phyloP scores from a whole-genome alignment of 2,113 vertebrate species.

The Cochlearius cochlearius region DNA sequence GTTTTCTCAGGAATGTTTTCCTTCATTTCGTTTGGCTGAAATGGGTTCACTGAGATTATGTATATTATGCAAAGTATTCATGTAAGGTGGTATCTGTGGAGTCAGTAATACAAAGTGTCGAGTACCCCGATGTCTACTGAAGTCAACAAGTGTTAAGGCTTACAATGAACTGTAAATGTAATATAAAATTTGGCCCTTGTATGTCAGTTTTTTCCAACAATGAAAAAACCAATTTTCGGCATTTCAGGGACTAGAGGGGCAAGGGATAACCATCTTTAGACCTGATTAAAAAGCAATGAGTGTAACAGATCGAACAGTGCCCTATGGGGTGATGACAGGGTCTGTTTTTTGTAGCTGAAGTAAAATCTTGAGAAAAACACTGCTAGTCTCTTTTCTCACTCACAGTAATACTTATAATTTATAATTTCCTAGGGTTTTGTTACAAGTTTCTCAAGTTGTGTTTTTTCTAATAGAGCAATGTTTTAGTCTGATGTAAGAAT shows the following conservation, averaged over 20 bases:
- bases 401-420: background rate
- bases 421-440: background rate
- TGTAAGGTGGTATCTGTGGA: background rate
- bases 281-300: background rate
- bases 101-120: background rate
- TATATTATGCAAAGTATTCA: background rate
- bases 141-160: background rate
- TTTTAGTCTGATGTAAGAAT: slow-evolving; percentile 13
- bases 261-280: background rate
- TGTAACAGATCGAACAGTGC: background rate
- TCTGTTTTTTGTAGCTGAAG: background rate
- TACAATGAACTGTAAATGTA: background rate
- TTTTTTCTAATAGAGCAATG: background rate
- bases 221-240: background rate
- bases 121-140: background rate
- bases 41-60: background rate
- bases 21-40: background rate
- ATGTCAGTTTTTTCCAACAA: background rate
- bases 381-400: background rate
- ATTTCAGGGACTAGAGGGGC: background rate
- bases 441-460: background rate
- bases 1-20: background rate
- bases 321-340: background rate
- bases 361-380: background rate
- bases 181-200: background rate